These are phyloP conservation scores for Mythimna vitellina DNA, from an alignment of 2,888 invertebrate species.

Conservation along the genomic window DNA sequence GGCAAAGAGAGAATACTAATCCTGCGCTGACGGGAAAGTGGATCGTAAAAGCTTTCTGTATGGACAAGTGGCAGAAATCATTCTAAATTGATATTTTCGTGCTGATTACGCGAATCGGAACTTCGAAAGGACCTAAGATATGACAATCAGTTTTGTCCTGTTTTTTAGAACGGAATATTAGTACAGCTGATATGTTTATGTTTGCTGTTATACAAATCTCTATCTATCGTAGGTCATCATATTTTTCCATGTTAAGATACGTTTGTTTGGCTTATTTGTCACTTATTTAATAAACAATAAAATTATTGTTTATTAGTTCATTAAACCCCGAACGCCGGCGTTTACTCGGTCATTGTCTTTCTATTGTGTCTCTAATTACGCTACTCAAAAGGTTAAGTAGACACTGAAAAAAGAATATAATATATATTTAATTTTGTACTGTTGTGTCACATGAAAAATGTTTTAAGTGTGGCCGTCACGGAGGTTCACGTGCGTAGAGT, in stretches of 20 bases:
- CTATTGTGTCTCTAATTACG: too few species aligned
- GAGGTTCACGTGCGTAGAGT: slow-evolving; percentile 50
- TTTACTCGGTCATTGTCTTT: too few species aligned
- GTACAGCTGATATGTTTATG: background rate
- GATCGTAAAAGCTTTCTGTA: slow-evolving; percentile 30
- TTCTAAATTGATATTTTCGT: slow-evolving; percentile 21
- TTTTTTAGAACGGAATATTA: slow-evolving; percentile 29
- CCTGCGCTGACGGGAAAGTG: slow-evolving; percentile 50
- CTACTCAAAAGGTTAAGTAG: too few species aligned
- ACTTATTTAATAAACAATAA: background rate
- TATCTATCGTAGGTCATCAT: background rate
- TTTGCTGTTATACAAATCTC: background rate
- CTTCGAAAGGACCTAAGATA: slow-evolving; percentile 55
- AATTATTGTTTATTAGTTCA: slow-evolving; percentile 15
- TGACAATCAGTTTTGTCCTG: slow-evolving; percentile 53
- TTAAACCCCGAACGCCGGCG: too few species aligned
- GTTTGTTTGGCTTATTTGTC: background rate
- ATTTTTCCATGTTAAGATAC: background rate
- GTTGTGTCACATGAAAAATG: slow-evolving; percentile 15
- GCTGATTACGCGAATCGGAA: slow-evolving; percentile 26
- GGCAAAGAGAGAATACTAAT: slow-evolving; percentile 61
- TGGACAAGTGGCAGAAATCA: slow-evolving; percentile 40
- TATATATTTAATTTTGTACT: slow-evolving; percentile 2
- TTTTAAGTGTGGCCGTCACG: slow-evolving; percentile 39
- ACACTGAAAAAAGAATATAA: slow-evolving; percentile 12